phyloP scores from a whole-genome alignment of 2,888 invertebrate genomes.

The Laothoe populi region DNA sequence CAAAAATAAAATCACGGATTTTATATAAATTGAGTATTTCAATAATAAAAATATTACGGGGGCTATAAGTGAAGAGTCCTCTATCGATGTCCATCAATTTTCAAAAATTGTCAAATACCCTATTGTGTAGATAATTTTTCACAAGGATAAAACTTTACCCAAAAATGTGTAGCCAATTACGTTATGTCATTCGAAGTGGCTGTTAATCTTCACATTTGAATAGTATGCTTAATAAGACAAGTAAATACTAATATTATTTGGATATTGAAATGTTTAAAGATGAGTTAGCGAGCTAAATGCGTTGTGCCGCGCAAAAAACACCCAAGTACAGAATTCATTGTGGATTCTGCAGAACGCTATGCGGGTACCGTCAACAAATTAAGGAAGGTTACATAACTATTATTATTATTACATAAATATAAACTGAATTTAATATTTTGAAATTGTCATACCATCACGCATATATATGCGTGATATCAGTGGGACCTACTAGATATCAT shows the following conservation, averaged over 20 bases:
- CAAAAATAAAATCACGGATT: no score
- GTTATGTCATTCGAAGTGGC: background rate
- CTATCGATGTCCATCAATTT: no score
- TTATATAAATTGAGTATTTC: no score
- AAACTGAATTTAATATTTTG: no score
- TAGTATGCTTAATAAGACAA: slow-evolving; percentile 32
- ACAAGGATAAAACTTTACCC: background rate
- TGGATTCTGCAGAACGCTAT: slow-evolving; percentile 53
- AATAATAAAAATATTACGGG: no score
- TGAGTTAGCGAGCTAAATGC: slow-evolving; percentile 46
- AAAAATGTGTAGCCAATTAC: background rate
- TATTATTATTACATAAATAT: background rate
- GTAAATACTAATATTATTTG: slow-evolving; percentile 46
- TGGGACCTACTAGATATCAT: no score
- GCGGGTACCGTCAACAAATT: slow-evolving; percentile 50
- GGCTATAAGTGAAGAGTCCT: no score
- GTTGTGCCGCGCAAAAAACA: slow-evolving; percentile 61
- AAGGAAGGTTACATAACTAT: slow-evolving; percentile 11
- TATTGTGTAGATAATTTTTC: no score
- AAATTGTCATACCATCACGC: no score
- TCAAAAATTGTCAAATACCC: no score
- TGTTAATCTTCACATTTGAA: slow-evolving; percentile 20
- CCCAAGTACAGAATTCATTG: slow-evolving; percentile 73
- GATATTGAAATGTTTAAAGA: slow-evolving; percentile 48
- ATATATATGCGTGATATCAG: no score